phyloP scores from a whole-genome alignment of 2,888 invertebrate species.

The Synergus gifuensis region DNA sequence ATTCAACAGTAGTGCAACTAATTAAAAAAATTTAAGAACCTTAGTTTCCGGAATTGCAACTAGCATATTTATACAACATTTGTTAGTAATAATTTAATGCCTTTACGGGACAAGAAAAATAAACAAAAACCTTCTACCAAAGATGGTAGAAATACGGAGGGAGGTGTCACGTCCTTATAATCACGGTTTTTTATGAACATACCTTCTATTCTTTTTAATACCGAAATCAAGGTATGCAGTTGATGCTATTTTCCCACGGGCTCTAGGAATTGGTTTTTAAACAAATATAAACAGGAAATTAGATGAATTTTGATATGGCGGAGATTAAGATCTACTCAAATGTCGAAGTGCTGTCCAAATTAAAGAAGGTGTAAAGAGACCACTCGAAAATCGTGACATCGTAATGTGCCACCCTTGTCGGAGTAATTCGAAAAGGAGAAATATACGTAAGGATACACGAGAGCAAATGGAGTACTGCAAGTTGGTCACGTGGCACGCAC shows the following conservation, averaged over 20 bases:
- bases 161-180: no score
- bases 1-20: background rate
- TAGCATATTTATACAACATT: no score
- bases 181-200: no score
- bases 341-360: background rate
- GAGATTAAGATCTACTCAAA: background rate
- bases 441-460: slow-evolving; percentile 65
- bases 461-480: slow-evolving; percentile 54
- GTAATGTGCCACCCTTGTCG: slow-evolving; percentile 56
- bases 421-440: slow-evolving; percentile 64
- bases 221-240: background rate
- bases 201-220: background rate
- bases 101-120: no score
- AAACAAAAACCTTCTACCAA: no score
- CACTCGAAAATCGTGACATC: slow-evolving; percentile 50
- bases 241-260: background rate
- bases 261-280: background rate
- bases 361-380: slow-evolving; percentile 9
- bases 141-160: no score
- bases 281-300: background rate
- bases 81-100: no score
- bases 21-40: background rate
- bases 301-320: background rate
- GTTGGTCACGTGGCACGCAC: slow-evolving; percentile 69
- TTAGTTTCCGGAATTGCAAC: no score